Percentiles rank a stretch among this genome's conserved stretches.
Evolutionary conservation across 2,888 invertebrate species (phyloP).

Genomic region (Hirtodrosophila alboralis): DNA sequence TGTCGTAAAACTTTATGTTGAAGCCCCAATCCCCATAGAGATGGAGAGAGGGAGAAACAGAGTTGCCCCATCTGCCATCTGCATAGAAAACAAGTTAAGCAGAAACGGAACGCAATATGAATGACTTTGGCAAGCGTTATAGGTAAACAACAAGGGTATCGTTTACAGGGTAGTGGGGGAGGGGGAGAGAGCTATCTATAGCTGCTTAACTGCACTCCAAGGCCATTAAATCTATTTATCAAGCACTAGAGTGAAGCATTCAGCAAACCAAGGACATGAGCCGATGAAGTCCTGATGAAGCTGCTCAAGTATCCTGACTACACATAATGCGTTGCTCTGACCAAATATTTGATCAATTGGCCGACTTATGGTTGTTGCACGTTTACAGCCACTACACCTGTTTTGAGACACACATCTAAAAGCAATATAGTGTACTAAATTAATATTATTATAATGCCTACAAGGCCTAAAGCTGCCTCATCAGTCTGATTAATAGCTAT

Average conservation of each 20-base stretch:
- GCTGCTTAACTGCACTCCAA: conserved; percentile 38
- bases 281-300: conserved; percentile 20
- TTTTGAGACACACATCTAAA: conserved; percentile 23
- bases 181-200: no score
- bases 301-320: conserved; percentile 16
- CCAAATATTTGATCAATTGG: conserved; percentile 52
- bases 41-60: no score
- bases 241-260: conserved; percentile 62
- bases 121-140: conserved; percentile 30
- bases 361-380: conserved; percentile 22
- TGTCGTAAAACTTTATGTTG: conserved; percentile 70
- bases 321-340: conserved; percentile 29
- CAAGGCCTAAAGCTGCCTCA: no score
- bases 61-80: conserved; percentile 31
- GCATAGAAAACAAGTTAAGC: conserved; percentile 47
- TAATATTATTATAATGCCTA: no score
- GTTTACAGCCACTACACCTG: conserved; percentile 18
- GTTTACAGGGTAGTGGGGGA: no score
- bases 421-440: conserved; percentile 46
- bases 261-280: conserved; percentile 38
- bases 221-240: conserved; percentile 68
- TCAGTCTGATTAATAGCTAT: no score
- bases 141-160: conserved; percentile 72
- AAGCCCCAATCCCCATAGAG: conserved; percentile 33
- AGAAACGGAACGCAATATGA: conserved; percentile 44